phyloP scores from a whole-genome alignment of 2,888 invertebrate species.

The Xylota sylvarum region DNA sequence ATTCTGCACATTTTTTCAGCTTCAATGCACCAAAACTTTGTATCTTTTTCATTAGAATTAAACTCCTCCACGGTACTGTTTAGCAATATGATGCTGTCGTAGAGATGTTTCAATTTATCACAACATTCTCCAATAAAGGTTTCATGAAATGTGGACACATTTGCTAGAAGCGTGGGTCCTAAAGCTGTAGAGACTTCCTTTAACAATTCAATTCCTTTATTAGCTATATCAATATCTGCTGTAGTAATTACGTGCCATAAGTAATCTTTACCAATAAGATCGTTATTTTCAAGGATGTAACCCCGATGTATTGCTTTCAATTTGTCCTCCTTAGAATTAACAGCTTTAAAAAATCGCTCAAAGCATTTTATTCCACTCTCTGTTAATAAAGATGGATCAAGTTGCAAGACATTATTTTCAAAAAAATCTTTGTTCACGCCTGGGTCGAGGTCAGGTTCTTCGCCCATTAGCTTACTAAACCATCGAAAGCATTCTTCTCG shows the following conservation, averaged over 20 bases:
- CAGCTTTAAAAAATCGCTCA: constrained; percentile 89
- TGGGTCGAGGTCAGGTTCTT: constrained; percentile 98
- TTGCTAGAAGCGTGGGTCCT: constrained; percentile 93
- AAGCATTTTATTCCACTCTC: constrained; percentile 98
- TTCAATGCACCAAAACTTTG: constrained; percentile 84
- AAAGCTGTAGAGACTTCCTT: constrained; percentile 97
- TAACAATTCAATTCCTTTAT: constrained; percentile 95
- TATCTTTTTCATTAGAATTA: constrained; percentile 55
- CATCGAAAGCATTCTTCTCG: constrained; percentile 99
- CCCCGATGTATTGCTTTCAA: constrained; percentile 94
- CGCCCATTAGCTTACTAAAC: constrained; percentile 98
- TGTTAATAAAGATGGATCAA: constrained; percentile 95
- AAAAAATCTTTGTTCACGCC: constrained; percentile 98
- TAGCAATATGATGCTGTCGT: constrained; percentile 85
- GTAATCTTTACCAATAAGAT: constrained; percentile 98
- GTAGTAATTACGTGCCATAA: constrained; percentile 97
- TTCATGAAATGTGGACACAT: constrained; percentile 93
- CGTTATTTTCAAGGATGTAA: constrained; percentile 95
- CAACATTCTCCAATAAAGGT: constrained; percentile 96
- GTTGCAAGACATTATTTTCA: constrained; percentile 95
- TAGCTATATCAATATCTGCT: constrained; percentile 96
- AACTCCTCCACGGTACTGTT: constrained; percentile 70
- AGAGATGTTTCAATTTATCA: constrained; percentile 93
- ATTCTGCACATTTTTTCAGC: constrained; percentile 96
- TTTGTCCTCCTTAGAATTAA: constrained; percentile 97